These are phyloP conservation scores for Artemia sinica DNA, from an alignment of 2,888 invertebrate genomes.

Conservation along the genomic window DNA sequence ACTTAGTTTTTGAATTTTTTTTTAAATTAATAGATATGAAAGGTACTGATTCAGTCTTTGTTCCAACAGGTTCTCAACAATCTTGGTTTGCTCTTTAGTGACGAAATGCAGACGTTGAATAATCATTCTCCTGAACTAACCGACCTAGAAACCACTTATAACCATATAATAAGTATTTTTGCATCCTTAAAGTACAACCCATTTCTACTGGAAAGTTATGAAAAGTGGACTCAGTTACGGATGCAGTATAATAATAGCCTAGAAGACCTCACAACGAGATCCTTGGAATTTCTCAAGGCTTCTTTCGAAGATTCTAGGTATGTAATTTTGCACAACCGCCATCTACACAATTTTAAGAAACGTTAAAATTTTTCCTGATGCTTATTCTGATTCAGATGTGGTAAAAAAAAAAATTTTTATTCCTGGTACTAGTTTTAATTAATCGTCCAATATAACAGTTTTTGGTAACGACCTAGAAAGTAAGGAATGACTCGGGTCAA, in stretches of 20 bases:
- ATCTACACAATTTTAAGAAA: too few relatives aligned
- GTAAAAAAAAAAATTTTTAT: too few relatives aligned
- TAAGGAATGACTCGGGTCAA: too few relatives aligned
- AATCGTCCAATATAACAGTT: too few relatives aligned
- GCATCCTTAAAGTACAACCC: neutral
- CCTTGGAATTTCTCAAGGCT: neutral
- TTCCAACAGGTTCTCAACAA: neutral
- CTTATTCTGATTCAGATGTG: too few relatives aligned
- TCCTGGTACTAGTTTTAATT: too few relatives aligned
- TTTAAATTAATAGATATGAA: too few relatives aligned
- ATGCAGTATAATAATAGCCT: neutral
- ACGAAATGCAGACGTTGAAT: neutral
- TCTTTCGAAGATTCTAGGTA: neutral
- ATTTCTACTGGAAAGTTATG: neutral
- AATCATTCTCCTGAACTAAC: neutral
- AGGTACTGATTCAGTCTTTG: too few relatives aligned
- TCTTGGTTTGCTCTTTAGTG: neutral
- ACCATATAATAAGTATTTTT: neutral
- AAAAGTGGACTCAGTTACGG: neutral
- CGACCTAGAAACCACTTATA: neutral
- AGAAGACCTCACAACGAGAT: neutral
- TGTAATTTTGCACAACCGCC: neutral
- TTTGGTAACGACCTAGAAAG: too few relatives aligned
- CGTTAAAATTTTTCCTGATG: too few relatives aligned
- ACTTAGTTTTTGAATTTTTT: too few relatives aligned